Conservation (phyloP, 1,140 invertebrate species). For the Lepidurus packardi region DNA sequence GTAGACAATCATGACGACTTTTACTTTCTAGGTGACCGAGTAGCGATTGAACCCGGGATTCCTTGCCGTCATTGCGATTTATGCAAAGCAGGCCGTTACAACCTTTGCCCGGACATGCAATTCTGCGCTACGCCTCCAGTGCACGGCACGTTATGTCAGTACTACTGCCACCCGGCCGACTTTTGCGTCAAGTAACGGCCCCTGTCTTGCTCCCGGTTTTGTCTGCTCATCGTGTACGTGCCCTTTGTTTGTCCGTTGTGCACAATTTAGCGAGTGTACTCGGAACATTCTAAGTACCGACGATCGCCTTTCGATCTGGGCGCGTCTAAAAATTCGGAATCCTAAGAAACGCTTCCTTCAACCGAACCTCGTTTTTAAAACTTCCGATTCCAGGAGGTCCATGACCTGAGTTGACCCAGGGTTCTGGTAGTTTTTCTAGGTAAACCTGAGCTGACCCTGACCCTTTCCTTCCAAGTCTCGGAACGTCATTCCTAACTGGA, state of each 20-base stretch:
- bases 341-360: constrained; percentile 3
- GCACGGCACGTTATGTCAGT: constrained; percentile 48
- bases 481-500: constrained; percentile 15
- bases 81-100: constrained; percentile 52
- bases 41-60: constrained; percentile 53
- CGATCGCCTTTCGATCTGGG: not conserved
- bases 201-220: not conserved
- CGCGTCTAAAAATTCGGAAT: not conserved
- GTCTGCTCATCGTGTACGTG: not conserved
- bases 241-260: not conserved
- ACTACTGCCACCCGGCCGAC: constrained; percentile 49
- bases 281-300: not conserved
- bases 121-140: constrained; percentile 50
- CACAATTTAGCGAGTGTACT: not conserved
- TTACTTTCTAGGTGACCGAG: constrained; percentile 48
- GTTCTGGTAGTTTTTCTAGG: constrained; percentile 2
- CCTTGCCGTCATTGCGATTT: constrained; percentile 49
- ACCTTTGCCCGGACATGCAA: constrained; percentile 49
- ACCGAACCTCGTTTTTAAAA: not conserved
- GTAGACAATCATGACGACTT: not conserved
- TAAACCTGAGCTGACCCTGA: constrained; percentile 12
- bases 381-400: constrained; percentile 17
- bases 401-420: not conserved
- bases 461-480: not conserved
- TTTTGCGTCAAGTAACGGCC: constrained; percentile 50